Evolutionary conservation across 2,888 invertebrate species (phyloP).

Genomic region (Mechanitis mazaeus): DNA sequence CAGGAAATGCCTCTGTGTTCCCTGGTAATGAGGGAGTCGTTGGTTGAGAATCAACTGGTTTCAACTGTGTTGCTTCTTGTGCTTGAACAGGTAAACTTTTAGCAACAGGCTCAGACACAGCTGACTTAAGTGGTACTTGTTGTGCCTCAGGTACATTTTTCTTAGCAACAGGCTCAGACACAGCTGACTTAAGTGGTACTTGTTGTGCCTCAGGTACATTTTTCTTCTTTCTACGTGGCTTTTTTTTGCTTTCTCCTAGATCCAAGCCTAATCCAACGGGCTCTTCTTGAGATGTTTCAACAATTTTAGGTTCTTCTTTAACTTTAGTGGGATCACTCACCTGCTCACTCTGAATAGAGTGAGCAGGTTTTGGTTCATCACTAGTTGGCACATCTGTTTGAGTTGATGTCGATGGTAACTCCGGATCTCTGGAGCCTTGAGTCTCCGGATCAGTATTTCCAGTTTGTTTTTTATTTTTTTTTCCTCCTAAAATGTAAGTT

Average conservation of each 20-base stretch:
- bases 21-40: neutral
- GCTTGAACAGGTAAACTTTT: too few species aligned
- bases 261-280: slow-evolving; percentile 30
- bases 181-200: too few species aligned
- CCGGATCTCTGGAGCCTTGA: too few species aligned
- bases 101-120: too few species aligned
- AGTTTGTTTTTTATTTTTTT: slow-evolving; percentile 36
- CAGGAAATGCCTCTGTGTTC: neutral
- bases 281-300: slow-evolving; percentile 10
- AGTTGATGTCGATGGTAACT: slow-evolving; percentile 6
- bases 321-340: neutral
- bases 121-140: neutral
- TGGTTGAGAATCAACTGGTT: neutral
- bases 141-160: too few species aligned
- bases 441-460: slow-evolving; percentile 10
- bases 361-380: neutral
- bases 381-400: neutral
- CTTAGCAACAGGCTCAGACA: too few species aligned
- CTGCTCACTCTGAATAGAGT: too few species aligned
- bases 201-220: slow-evolving; percentile 9
- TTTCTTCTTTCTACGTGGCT: slow-evolving; percentile 39
- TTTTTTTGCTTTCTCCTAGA: slow-evolving; percentile 33
- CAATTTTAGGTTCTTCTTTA: neutral
- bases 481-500: slow-evolving; percentile 30
- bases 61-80: slow-evolving; percentile 2